These are phyloP conservation scores for Parapsyche elsis DNA, from an alignment of 1,140 invertebrate genomes.

Conservation along the genomic window DNA sequence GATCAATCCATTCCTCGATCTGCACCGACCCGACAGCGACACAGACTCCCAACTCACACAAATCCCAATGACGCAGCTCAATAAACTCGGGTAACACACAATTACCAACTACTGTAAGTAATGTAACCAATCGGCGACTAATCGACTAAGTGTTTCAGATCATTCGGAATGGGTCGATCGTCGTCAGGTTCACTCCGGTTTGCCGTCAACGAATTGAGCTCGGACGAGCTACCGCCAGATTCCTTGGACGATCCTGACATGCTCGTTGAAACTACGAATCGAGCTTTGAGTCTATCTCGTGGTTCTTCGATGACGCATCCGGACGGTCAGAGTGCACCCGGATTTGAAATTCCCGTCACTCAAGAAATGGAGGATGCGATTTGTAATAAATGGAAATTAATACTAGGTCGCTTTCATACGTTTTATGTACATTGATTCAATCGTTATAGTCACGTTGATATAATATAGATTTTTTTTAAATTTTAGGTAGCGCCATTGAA, in stretches of 20 bases:
- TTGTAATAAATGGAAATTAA: constrained; percentile 85
- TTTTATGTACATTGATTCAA: too few species aligned
- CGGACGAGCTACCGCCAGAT: constrained; percentile 46
- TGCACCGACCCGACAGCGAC: constrained; percentile 61
- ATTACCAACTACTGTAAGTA: not conserved
- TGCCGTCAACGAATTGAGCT: constrained; percentile 45
- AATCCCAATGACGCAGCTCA: constrained; percentile 62
- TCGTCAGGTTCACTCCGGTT: constrained; percentile 48
- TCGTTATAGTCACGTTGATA: not conserved
- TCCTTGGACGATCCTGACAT: constrained; percentile 49
- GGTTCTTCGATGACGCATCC: constrained; percentile 46
- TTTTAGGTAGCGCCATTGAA: constrained; percentile 80
- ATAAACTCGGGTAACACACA: constrained; percentile 50
- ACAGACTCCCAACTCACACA: constrained; percentile 58
- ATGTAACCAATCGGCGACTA: not conserved
- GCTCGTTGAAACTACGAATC: constrained; percentile 52
- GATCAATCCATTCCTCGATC: constrained; percentile 66
- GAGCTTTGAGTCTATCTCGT: constrained; percentile 42
- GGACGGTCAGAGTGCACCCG: constrained; percentile 53
- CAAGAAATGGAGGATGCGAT: constrained; percentile 82
- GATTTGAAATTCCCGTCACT: constrained; percentile 66
- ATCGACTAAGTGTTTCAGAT: constrained; percentile 40
- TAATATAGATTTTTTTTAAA: not conserved
- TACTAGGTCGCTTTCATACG: constrained; percentile 67
- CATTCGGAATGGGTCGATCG: constrained; percentile 52